These are phyloP conservation scores for Drosophila athabasca DNA, from an alignment of 1,140 invertebrate genomes.

Conservation along the genomic window DNA sequence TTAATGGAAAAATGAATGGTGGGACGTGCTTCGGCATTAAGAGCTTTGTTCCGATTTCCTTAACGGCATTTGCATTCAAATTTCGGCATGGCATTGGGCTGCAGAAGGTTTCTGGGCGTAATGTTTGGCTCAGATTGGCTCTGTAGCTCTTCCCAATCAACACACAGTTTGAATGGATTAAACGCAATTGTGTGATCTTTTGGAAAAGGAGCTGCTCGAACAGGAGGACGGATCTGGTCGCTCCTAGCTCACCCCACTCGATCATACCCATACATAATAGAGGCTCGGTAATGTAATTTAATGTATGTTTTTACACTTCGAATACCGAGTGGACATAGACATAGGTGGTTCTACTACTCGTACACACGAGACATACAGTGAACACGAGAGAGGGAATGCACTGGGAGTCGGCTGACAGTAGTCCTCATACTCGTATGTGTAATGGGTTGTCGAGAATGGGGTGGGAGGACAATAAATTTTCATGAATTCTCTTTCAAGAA, in stretches of 20 bases:
- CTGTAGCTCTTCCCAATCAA: conserved; percentile 16
- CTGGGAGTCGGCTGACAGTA: conserved; percentile 23
- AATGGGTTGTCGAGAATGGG: neutral
- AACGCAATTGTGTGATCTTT: neutral
- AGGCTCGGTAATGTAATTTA: neutral
- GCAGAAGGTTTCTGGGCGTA: neutral
- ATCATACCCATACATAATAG: neutral
- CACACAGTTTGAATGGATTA: conserved; percentile 9
- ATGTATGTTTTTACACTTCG: no score
- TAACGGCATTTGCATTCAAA: conserved; percentile 53
- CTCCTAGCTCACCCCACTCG: neutral
- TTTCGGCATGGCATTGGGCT: conserved; percentile 30
- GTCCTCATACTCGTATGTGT: conserved; percentile 5
- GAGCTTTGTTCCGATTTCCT: conserved; percentile 45
- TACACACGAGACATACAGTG: neutral
- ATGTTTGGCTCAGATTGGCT: conserved; percentile 1
- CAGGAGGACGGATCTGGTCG: no score
- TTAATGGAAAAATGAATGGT: conserved; percentile 55
- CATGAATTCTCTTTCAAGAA: conserved; percentile 63
- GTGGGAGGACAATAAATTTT: conserved; percentile 57
- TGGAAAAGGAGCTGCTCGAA: no score
- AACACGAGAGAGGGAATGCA: neutral
- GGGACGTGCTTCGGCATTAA: conserved; percentile 54
- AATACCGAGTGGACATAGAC: no score
- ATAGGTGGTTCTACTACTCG: no score